Conservation (phyloP, 2,113 vertebrate genomes). For the Platichthys flesus region DNA sequence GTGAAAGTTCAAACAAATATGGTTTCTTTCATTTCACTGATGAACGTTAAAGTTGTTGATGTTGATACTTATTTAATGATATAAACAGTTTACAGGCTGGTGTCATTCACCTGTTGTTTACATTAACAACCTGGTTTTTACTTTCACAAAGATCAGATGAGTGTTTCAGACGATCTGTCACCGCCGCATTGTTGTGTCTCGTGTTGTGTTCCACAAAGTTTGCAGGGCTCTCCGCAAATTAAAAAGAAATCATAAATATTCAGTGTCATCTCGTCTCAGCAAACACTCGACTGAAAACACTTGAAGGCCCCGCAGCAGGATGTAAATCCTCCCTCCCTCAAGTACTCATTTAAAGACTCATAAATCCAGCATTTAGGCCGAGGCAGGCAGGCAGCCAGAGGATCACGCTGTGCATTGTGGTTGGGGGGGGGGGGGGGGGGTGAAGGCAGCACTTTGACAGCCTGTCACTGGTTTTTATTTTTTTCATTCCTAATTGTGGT, state of each 20-base stretch:
- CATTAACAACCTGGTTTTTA: background rate
- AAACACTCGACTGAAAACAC: constrained; percentile 60
- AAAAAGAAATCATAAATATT: constrained; percentile 65
- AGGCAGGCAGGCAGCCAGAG: constrained; percentile 49
- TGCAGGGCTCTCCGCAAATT: constrained; percentile 18
- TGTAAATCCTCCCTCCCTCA: constrained; percentile 55
- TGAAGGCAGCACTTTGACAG: constrained; percentile 46
- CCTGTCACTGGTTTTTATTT: constrained; percentile 43
- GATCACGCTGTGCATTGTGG: constrained; percentile 63
- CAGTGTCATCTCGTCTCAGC: constrained; percentile 51
- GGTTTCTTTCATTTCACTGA: too few relatives aligned
- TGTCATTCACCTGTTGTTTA: too few relatives aligned
- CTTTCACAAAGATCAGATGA: background rate
- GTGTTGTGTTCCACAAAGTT: constrained; percentile 18
- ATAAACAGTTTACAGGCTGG: too few relatives aligned
- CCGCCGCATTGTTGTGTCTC: background rate
- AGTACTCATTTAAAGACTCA: constrained; percentile 69
- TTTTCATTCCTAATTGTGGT: constrained; percentile 56
- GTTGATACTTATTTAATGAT: too few relatives aligned
- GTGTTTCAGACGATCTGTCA: background rate
- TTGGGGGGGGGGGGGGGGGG: background rate
- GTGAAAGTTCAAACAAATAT: too few relatives aligned
- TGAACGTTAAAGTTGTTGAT: too few relatives aligned
- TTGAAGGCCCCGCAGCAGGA: constrained; percentile 67
- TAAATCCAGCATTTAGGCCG: constrained; percentile 70